Evolutionary conservation across 2,888 invertebrate species (phyloP).

Genomic region (Callimorpha dominula): DNA sequence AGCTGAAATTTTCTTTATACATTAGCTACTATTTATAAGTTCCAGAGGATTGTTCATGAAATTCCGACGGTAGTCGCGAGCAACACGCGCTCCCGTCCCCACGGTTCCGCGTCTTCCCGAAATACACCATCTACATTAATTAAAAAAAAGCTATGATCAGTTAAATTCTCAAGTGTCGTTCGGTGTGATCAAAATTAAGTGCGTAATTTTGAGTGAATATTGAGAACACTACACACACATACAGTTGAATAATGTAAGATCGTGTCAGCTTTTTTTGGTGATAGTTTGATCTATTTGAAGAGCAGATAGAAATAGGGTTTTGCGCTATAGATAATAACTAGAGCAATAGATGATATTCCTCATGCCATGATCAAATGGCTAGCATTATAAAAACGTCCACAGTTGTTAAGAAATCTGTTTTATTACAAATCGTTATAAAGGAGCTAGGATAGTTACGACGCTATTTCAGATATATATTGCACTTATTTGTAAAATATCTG

Average conservation of each 20-base stretch:
- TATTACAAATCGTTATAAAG: not conserved
- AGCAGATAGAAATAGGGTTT: constrained; percentile 46
- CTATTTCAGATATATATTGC: too few species aligned
- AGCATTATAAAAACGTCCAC: not conserved
- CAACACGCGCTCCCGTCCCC: constrained; percentile 63
- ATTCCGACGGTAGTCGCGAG: constrained; percentile 79
- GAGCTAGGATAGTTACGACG: too few species aligned
- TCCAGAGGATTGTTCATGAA: constrained; percentile 84
- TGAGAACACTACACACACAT: constrained; percentile 57
- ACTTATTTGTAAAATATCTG: too few species aligned
- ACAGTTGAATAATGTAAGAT: constrained; percentile 60
- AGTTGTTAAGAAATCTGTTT: not conserved
- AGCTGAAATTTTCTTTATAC: constrained; percentile 59
- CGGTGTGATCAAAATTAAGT: constrained; percentile 66
- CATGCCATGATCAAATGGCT: too few species aligned
- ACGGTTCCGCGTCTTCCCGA: constrained; percentile 63
- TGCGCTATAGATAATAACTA: constrained; percentile 30
- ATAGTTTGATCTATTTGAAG: constrained; percentile 51
- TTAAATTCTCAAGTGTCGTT: constrained; percentile 57
- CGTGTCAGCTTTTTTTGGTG: constrained; percentile 38
- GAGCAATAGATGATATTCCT: constrained; percentile 28
- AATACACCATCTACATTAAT: constrained; percentile 41
- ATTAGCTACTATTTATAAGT: constrained; percentile 84
- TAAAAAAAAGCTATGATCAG: constrained; percentile 62
- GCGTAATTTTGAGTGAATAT: constrained; percentile 62